Evolutionary conservation across 2,113 vertebrate genomes (phyloP), one percentile per base, ranked within the genome.

Genomic region (Colius striatus): DNA sequence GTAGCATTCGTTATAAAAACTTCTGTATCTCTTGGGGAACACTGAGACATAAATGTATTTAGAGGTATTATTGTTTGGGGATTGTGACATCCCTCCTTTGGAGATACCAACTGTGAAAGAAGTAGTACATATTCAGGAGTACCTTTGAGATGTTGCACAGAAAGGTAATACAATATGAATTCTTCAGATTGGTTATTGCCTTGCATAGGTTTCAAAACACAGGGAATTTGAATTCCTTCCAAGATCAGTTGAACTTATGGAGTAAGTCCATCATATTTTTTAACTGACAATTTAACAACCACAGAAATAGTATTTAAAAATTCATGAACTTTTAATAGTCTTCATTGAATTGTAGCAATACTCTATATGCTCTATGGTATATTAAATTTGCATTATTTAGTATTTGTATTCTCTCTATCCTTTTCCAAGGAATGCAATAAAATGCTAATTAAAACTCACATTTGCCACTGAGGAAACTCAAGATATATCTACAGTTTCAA

Each of bases 381-480:
- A 95, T 95, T 96, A 90, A 81, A 96, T 94, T 92, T 97, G 86
- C 75, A 96, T 96, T 97, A 95, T 95, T 97, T 95, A 96, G 68
- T 84, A 81, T 76, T 83, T 94, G 80, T 27, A 89, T 93, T 96
- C 55, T 94, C 36, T 75, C 63, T 82, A 63, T 91, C 47, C 29
- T 11, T 88, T 96, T 96, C 82, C 65, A 92, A 81, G 34, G 45
- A 90, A 81, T 16, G n/a, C 57, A 92, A 81, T 85, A 84, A 95
- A 97, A 92, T 89, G 36, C 72, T 96, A 96, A 97, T 96, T 96
- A 95, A 93, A 97, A 22, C 29, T 3, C 48, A 77, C 53, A 48
- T 76, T 94, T 92, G 36, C 70, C 48, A 88, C 63, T 6, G 32
- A 96, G 90, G 85, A 95, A 93, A 91, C 58, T 70, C 50, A 54